phyloP scores from a whole-genome alignment of 2,888 invertebrate species.

The Desoria tigrina region DNA sequence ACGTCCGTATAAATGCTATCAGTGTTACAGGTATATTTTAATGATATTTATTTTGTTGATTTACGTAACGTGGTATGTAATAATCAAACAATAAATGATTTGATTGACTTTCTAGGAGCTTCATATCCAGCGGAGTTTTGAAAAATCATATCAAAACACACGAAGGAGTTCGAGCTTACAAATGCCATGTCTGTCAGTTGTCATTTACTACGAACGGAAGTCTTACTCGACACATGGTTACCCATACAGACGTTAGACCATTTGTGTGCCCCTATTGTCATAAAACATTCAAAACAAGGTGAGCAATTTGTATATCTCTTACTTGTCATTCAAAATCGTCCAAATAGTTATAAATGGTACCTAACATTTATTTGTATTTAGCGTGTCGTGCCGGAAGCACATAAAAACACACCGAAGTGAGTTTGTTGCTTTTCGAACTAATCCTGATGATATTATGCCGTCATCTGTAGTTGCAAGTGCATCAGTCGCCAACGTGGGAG shows the following conservation, averaged over 20 bases:
- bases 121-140: constrained; percentile 63
- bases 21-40: constrained; percentile 55
- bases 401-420: constrained; percentile 66
- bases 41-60: too few species aligned
- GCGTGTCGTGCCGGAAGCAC: constrained; percentile 66
- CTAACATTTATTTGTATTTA: too few species aligned
- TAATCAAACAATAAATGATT: too few species aligned
- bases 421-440: constrained; percentile 38
- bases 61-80: too few species aligned
- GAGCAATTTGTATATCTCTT: too few species aligned
- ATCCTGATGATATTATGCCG: background rate
- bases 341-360: too few species aligned
- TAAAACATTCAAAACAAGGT: constrained; percentile 64
- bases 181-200: constrained; percentile 61
- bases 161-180: constrained; percentile 60
- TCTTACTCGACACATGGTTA: constrained; percentile 61
- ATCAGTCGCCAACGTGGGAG: too few species aligned
- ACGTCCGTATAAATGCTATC: constrained; percentile 58
- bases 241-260: constrained; percentile 59
- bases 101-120: constrained; percentile 55
- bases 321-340: too few species aligned
- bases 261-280: constrained; percentile 66
- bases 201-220: constrained; percentile 64
- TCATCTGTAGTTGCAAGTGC: too few species aligned
- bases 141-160: constrained; percentile 64